A percentile compares a stretch with the other conserved stretches of the same genome.
These are phyloP conservation scores for Petroica traversi DNA, from an alignment of 2,113 vertebrate species.

Conservation along the genomic window DNA sequence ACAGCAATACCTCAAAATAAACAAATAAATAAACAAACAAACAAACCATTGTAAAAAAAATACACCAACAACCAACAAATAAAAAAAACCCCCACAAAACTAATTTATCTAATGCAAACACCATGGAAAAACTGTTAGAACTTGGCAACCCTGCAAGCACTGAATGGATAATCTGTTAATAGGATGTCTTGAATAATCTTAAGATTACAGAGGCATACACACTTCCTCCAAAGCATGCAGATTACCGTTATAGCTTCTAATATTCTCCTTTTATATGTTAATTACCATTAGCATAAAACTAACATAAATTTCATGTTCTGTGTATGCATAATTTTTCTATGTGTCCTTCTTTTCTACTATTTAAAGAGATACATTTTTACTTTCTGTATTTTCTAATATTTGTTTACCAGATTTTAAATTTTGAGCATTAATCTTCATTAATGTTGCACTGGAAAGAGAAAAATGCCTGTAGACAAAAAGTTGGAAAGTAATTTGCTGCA, in stretches of 20 bases:
- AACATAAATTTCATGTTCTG: not conserved
- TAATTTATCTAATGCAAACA: not conserved
- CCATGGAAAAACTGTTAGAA: not conserved
- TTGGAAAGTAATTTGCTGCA: conserved; percentile 22
- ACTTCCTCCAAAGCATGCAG: not conserved
- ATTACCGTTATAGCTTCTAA: not conserved
- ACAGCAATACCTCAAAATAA: not conserved
- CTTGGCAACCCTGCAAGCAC: not conserved
- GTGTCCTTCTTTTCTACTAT: not conserved
- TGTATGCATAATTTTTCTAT: not conserved
- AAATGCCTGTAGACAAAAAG: conserved; percentile 7
- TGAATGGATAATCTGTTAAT: not conserved
- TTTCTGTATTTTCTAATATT: not conserved
- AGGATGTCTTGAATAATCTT: not conserved
- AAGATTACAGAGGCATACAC: not conserved
- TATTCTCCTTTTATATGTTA: not conserved
- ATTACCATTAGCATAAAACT: not conserved
- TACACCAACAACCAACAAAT: not conserved
- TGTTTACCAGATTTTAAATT: not conserved
- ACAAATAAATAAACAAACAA: not conserved
- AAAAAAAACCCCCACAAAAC: not conserved
- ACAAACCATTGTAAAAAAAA: not conserved
- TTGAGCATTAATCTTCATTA: conserved; percentile 28
- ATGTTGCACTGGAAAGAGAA: not conserved
- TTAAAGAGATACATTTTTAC: not conserved